Percentiles rank a stretch among this genome's conserved stretches.
These are phyloP conservation scores for Porites lobata DNA, from an alignment of 92 coral and sea anemone species.

Conservation along the genomic window DNA sequence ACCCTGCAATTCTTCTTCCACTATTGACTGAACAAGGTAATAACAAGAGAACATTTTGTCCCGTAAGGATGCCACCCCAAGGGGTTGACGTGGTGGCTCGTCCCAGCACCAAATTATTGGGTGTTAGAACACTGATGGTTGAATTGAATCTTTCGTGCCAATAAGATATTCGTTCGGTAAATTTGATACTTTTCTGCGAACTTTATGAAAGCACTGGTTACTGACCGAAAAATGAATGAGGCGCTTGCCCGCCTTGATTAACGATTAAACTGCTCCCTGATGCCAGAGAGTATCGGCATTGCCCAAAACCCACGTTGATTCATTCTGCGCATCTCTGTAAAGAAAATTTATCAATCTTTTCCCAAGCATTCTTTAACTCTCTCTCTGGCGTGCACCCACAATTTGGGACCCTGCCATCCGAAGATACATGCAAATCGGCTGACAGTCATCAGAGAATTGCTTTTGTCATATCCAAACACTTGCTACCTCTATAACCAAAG, in stretches of 20 bases:
- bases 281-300: constrained; percentile 72
- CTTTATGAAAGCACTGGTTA: constrained; percentile 39
- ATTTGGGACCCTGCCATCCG: constrained; percentile 37
- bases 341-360: constrained; percentile 36
- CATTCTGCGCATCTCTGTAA: constrained; percentile 51
- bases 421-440: constrained; percentile 72
- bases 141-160: constrained; percentile 26
- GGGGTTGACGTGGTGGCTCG: constrained; percentile 17
- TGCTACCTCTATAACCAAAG: constrained; percentile 65
- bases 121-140: constrained; percentile 46
- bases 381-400: constrained; percentile 49
- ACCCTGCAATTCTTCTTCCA: constrained; percentile 58
- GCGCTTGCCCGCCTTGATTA: constrained; percentile 58
- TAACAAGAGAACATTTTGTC: neutral
- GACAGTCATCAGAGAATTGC: constrained; percentile 67
- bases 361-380: constrained; percentile 55
- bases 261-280: constrained; percentile 66
- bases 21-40: constrained; percentile 31
- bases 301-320: constrained; percentile 68
- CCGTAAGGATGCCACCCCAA: constrained; percentile 57
- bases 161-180: constrained; percentile 66
- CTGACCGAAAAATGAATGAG: constrained; percentile 14
- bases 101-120: constrained; percentile 64
- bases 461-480: constrained; percentile 61
- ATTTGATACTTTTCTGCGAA: constrained; percentile 48